Base-by-base conservation (phyloP, 2,797 vertebrate species). In the Enteromius mattozi region DNA sequence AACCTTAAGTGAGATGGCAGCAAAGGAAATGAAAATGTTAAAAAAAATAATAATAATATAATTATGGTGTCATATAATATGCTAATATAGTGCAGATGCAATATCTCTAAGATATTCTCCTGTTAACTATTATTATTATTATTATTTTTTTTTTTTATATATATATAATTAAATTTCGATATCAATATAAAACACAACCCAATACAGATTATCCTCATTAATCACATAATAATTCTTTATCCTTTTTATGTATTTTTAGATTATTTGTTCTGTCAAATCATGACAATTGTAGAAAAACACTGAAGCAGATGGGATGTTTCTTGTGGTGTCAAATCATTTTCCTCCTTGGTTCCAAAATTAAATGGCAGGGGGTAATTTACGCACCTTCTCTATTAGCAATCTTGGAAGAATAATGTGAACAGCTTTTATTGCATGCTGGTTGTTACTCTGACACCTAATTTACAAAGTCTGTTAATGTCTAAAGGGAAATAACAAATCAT, bases 401-500 rank as follows among this genome's bases (percentile, higher is more conserved):
- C 47, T 59, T 69, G 19, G 63, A 84, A 78, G 82, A 84, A 61
- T 78, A 78, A 78, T 84, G 74, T 33, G 63, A 77, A 69, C 74
- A 78, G 82, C 74, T 78, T 84, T 84, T 71, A 78, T 78, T 78
- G 78, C 82, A 78, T 59, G 49, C 82, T 70, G 65, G 35, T 78
- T 78, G 82, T 84, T 78, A 68, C 65, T 70, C 65, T 84, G 63
- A 84, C 65, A 45, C 37, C 51, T 84, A 84, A 84, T 84, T 61
- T 69, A 83, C 74, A 83, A 83, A 78, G 65, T 84, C 75, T 84
- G 37, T 84, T 84, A 78, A 47, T 13, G 51, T 84, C 75, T 84
- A 71, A 78, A 84, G 82, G 65, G 82, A 84, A 78, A 69, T 76
- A 84, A 84, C 75, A 70, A 78, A 56, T 83, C 49, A 78, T 83